Percentiles rank a stretch among this genome's conserved stretches.
phyloP scores from a whole-genome alignment of 2,888 invertebrate species.

The Dryobota labecula region DNA sequence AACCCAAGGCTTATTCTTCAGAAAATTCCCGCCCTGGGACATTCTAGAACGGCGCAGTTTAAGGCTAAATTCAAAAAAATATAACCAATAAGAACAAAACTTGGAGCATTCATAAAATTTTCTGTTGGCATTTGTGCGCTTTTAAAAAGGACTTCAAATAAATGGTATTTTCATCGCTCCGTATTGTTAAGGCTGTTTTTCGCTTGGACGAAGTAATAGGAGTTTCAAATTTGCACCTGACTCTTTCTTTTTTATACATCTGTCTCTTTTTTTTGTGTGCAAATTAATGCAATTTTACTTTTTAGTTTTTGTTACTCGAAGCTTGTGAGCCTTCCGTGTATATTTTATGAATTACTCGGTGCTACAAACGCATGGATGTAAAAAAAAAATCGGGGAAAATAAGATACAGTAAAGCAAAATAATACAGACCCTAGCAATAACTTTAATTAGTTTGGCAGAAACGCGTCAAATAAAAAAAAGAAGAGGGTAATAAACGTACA shows the following conservation, averaged over 20 bases:
- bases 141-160: conserved; percentile 67
- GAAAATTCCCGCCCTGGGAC: conserved; percentile 73
- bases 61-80: conserved; percentile 71
- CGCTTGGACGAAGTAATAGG: conserved; percentile 35
- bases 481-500: conserved; percentile 32
- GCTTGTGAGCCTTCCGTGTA: conserved; percentile 21
- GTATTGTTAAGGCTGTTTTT: conserved; percentile 52
- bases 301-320: conserved; percentile 39
- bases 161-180: conserved; percentile 58
- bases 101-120: conserved; percentile 64
- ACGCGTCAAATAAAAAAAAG: conserved; percentile 13
- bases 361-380: background rate
- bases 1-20: conserved; percentile 64
- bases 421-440: conserved; percentile 4
- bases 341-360: conserved; percentile 26
- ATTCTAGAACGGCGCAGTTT: conserved; percentile 69
- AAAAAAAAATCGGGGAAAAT: conserved; percentile 5
- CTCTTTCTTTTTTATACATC: conserved; percentile 22
- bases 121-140: conserved; percentile 57
- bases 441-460: conserved; percentile 25
- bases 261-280: conserved; percentile 14
- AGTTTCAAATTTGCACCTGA: conserved; percentile 46
- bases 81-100: conserved; percentile 62
- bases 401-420: background rate
- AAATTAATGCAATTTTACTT: conserved; percentile 45